Conservation (phyloP, 2,113 vertebrate genomes). For the Vanacampus margaritifer region DNA sequence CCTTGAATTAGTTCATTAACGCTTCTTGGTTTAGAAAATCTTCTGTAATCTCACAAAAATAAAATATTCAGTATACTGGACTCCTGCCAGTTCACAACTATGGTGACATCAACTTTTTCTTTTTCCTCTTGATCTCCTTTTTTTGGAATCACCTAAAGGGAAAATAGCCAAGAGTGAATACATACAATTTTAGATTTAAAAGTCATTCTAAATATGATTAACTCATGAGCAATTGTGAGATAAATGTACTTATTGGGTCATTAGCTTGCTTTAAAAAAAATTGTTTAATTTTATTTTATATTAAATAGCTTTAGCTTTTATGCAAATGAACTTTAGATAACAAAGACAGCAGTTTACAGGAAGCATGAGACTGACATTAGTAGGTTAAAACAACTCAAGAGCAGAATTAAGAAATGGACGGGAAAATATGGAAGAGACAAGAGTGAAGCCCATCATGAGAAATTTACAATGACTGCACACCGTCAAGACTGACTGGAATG, state of each 20-base stretch:
- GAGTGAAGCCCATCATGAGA: conserved; percentile 50
- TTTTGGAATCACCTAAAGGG: conserved; percentile 59
- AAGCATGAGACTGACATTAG: conserved; percentile 39
- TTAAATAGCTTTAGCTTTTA: conserved; percentile 27
- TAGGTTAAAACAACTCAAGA: conserved; percentile 31
- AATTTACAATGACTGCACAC: conserved; percentile 46
- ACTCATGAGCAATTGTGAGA: neutral
- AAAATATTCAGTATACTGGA: neutral
- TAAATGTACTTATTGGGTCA: neutral
- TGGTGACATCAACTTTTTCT: conserved; percentile 55
- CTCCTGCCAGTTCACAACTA: conserved; percentile 33
- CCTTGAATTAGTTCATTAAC: neutral
- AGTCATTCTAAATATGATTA: neutral
- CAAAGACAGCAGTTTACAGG: conserved; percentile 40
- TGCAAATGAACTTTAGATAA: conserved; percentile 5
- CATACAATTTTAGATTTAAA: conserved; percentile 12
- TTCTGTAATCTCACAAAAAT: conserved; percentile 23
- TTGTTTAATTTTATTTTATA: too few relatives aligned
- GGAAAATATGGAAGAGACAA: conserved; percentile 57
- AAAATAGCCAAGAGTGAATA: conserved; percentile 44
- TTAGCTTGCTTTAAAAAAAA: conserved; percentile 11
- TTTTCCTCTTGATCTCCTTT: conserved; percentile 68
- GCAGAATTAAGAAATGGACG: conserved; percentile 50
- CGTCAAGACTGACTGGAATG: conserved; percentile 19
- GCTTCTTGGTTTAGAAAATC: conserved; percentile 20